phyloP scores from a whole-genome alignment of 2,113 vertebrate species.

The Hyaena hyaena region DNA sequence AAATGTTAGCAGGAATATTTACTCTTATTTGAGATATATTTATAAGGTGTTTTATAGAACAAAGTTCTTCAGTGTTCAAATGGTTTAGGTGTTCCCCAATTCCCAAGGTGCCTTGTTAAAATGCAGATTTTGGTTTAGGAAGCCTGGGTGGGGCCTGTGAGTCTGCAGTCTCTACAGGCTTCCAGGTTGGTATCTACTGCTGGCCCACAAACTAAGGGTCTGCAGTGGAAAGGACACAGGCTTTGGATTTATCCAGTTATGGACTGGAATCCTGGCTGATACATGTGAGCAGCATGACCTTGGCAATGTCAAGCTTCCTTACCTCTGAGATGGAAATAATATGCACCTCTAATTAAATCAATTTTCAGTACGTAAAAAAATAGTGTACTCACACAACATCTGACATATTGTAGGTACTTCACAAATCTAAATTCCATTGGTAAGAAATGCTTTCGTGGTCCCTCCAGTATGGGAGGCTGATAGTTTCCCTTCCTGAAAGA shows the following conservation, averaged over 20 bases:
- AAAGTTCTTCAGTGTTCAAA: background rate
- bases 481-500: background rate
- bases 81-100: background rate
- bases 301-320: background rate
- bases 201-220: background rate
- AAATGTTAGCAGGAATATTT: background rate
- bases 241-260: conserved; percentile 14
- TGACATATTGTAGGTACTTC: background rate
- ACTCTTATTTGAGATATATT: background rate
- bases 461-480: background rate
- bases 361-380: conserved; percentile 1
- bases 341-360: background rate
- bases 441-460: background rate
- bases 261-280: background rate
- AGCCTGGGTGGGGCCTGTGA: background rate
- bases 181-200: background rate
- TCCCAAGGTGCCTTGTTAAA: background rate
- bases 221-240: background rate
- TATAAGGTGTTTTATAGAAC: background rate
- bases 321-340: background rate
- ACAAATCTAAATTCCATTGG: background rate
- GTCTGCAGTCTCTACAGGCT: background rate
- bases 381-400: background rate
- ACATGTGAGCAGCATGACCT: background rate
- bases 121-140: conserved; percentile 23